Base-by-base conservation (phyloP, 2,113 vertebrate genomes). In the Ailurus styani region DNA sequence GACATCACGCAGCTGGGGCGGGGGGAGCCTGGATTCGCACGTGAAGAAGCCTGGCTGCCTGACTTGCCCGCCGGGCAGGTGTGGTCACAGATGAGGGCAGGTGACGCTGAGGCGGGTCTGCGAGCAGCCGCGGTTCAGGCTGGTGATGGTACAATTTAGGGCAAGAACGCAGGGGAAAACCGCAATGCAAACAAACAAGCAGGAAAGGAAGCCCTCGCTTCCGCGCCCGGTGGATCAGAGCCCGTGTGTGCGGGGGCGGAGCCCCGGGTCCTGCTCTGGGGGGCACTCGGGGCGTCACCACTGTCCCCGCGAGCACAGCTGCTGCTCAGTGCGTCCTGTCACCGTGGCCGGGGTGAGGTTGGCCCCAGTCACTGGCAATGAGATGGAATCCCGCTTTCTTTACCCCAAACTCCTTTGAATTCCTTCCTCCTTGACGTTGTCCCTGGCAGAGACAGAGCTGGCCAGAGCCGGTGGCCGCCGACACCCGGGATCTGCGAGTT, bases 81-180 rank as follows among this genome's bases (percentile, higher is more conserved):
- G 37, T 12, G 68, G 20, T 23, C 21, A 40, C 68, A 40, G n/a
- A 21, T 0, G 66, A 40, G 12, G n/a, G 68, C n/a, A 14, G 20
- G 3, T 0, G 37, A 6, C 18, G 21, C 70, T 25, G 70, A 25
- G 6, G 70, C 37, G 40, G 37, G 70, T 27, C 23, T 3, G 70
- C 14, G 70, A 42, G 23, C 40, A 0, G 42, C 70, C 5, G 40
- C 0, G 12, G 37, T 23, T 27, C 70, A 6, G 21, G 8, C 6
- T 2, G 8, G 34, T 21, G n/a, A 1, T 20, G 0, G 5, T 3
- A 1, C 6, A 18, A 20, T n/a, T 42, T 6, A 2, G 70, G 40
- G 70, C 40, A 15, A 7, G 37, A 7, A 34, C 34, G 6, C 40
- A 45, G 11, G 23, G 27, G 40, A 12, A 13, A 45, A 15, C 66